These are phyloP conservation scores for Heptranchias perlo DNA, from an alignment of 2,113 vertebrate species.

Conservation along the genomic window DNA sequence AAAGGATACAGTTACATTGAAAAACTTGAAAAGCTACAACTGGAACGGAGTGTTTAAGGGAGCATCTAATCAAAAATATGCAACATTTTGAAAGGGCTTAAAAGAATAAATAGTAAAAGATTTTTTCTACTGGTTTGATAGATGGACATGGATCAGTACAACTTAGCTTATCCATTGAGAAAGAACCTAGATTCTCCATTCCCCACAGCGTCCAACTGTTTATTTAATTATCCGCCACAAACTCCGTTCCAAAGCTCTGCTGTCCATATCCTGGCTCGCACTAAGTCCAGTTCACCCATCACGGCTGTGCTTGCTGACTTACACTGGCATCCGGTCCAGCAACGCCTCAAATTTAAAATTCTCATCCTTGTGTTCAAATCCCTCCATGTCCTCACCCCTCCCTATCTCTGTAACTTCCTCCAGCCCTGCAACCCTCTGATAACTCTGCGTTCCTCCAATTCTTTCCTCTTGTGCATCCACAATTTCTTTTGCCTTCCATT, in stretches of 20 bases:
- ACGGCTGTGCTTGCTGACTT: too few relatives aligned
- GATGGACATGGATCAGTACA: not conserved
- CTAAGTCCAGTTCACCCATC: too few relatives aligned
- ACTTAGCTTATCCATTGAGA: not conserved
- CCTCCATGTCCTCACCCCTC: too few relatives aligned
- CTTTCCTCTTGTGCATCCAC: too few relatives aligned
- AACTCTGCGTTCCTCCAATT: too few relatives aligned
- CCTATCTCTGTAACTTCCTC: too few relatives aligned
- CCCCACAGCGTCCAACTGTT: not conserved
- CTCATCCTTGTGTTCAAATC: too few relatives aligned
- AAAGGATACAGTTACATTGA: not conserved
- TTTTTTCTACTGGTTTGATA: not conserved
- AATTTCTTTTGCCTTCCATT: too few relatives aligned
- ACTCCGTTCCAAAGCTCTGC: not conserved
- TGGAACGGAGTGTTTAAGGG: not conserved
- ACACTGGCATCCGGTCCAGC: too few relatives aligned
- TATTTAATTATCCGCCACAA: not conserved
- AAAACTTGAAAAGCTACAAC: not conserved
- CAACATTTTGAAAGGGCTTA: not conserved
- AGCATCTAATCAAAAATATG: not conserved
- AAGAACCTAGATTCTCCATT: not conserved
- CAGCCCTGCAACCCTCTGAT: too few relatives aligned
- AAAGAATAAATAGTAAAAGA: not conserved
- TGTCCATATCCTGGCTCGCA: too few relatives aligned
- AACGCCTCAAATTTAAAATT: too few relatives aligned